These are phyloP conservation scores for Ceuthmochares aereus DNA, from an alignment of 2,113 vertebrate genomes.

Conservation along the genomic window DNA sequence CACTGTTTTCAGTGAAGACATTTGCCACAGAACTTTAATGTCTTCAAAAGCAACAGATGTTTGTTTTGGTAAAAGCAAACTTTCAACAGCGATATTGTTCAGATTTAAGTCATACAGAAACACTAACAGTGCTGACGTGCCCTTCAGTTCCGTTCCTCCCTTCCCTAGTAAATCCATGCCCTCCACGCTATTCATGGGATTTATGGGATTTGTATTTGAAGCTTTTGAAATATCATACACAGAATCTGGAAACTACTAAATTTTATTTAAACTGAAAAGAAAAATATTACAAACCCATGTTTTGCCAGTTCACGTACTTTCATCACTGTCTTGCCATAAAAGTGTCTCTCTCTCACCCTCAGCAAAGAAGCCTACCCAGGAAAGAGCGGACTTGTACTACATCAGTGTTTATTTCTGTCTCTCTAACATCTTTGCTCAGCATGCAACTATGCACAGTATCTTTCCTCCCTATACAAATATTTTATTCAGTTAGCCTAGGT, in stretches of 20 bases:
- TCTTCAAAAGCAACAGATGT: neutral
- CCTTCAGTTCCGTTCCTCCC: neutral
- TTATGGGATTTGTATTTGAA: slow-evolving; percentile 15
- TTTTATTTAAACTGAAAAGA: neutral
- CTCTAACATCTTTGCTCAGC: neutral
- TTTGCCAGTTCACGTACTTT: neutral
- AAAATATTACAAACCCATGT: neutral
- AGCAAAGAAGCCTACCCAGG: neutral
- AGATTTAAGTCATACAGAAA: slow-evolving; percentile 1
- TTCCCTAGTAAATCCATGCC: slow-evolving; percentile 12
- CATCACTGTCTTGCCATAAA: neutral
- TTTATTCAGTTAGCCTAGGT: neutral
- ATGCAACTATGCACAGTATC: neutral
- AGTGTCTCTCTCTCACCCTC: neutral
- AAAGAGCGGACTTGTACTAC: neutral
- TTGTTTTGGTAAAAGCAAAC: neutral
- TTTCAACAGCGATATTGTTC: neutral
- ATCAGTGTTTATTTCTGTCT: neutral
- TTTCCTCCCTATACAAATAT: neutral
- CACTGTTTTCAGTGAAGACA: neutral
- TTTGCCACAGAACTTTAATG: neutral
- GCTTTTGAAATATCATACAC: neutral
- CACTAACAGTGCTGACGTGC: neutral
- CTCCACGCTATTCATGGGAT: neutral
- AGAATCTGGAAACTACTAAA: neutral